A percentile compares a stretch with the other conserved stretches of the same genome.
Conservation (phyloP, 2,113 vertebrate species). For the Zapornia atra region DNA sequence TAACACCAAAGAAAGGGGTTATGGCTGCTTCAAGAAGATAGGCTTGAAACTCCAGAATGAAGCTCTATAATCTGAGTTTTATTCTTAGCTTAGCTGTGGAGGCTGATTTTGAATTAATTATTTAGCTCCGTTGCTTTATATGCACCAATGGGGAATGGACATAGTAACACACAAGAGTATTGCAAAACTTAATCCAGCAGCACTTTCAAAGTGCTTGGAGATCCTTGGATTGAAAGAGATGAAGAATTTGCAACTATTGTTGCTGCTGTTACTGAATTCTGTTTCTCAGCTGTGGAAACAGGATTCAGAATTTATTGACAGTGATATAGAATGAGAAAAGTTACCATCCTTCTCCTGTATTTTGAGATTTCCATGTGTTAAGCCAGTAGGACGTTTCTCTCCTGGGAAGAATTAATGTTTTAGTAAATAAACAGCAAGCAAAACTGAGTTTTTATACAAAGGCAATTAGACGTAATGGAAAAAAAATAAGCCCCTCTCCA, state of each 20-base stretch:
- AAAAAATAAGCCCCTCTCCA: conserved; percentile 3
- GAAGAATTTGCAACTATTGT: neutral
- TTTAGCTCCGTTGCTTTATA: neutral
- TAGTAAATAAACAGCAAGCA: conserved; percentile 1
- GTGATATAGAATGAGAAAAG: neutral
- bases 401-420: neutral
- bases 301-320: neutral
- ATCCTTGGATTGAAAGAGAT: neutral
- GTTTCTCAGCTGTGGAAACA: neutral
- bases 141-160: neutral
- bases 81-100: neutral
- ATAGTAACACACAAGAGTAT: neutral
- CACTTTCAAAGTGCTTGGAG: neutral
- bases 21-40: neutral
- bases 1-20: neutral
- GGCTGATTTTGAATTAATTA: neutral
- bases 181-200: neutral
- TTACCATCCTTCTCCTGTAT: neutral
- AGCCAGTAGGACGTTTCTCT: neutral
- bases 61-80: neutral
- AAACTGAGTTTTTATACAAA: conserved; percentile 22
- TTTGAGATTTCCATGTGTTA: neutral
- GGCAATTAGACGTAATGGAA: neutral
- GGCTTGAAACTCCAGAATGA: neutral
- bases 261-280: neutral